Base-by-base conservation (phyloP, 2,113 vertebrate genomes). In the Actenoides lindsayi region DNA sequence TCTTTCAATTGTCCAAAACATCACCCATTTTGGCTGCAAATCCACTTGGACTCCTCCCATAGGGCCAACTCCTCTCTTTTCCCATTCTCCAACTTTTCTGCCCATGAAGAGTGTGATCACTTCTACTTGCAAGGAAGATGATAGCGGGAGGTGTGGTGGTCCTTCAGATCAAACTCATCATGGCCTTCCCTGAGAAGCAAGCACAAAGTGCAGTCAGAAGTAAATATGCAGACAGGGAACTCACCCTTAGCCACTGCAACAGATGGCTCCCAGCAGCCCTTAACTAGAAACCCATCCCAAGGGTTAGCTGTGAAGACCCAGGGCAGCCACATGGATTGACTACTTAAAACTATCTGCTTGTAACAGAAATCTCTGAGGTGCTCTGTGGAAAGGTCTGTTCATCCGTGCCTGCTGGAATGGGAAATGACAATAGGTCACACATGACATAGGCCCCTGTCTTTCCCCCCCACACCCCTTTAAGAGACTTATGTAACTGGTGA, bases 141-240 rank as follows among this genome's bases (percentile, higher is more conserved):
- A 96, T 99, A 99, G 90, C 94, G 97, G 48, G 98, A 97, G 35
- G 98, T 99, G 89, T 85, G 98, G 95, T 99, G 99, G 79, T 99
- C 99, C 96, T 98, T 98, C 95, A 98, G 98, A 76, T 99, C 99
- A 97, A 98, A 99, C 96, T 98, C 98, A 97, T 99, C 98, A 78
- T 99, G 99, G 93, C 99, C 99, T 97, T 99, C 99, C 98, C 99
- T 99, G 96, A 93, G 87, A 96, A 56, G 48, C 65, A 91, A 97
- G 85, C 37, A 94, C 51, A 82, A 94, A 89, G 24, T 42, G 20
- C 44, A 51, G 50, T 73, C 54, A 93, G 24, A 73, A 68, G 15
- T 41, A 65, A 86, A 59, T 9, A 87, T 8, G 20, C 60, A 83
- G 79, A 46, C 13, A 59, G 37, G 33, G 23, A 80, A 81, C 33